Evolutionary conservation across 2,888 invertebrate species (phyloP), one percentile per base, ranked within the genome.

Genomic region (Brenthis daphne): DNA sequence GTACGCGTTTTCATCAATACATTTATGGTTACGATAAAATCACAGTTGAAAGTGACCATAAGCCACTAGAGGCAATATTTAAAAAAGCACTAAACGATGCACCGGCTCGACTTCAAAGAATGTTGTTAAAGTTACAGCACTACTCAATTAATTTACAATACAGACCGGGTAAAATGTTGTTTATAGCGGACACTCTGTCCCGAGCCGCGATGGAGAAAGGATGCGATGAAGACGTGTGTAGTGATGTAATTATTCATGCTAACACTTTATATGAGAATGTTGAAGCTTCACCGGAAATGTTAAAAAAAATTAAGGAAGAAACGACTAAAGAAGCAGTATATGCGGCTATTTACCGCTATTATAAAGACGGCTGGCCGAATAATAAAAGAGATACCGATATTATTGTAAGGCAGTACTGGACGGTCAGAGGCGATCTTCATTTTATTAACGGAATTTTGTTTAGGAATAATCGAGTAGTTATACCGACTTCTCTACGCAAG

Each of bases 21-120:
- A 64, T 74, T 43, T 73, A 50, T 29, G 73, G 74, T 12, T 37
- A 37, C 37, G 37, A 37, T 37, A 37, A 68, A 12, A 64, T 74
- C 4, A 48, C 50, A 2, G 65, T 68, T 11, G 65, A 75, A 64
- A 57, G 64, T 3, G 71, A 73, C 33, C 73, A 73, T 47, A 69
- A 69, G 29, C 73, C 71, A 0, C 55, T 73, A 14, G 68, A 69
- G 50, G 37, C 37, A 12, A 57, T 73, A 12, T 69, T 71, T 65
- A 70, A 67, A 63, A 69, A 73, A 50, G 24, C 67, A 12, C 54
- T 73, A 37, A 65, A 29, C 24, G 48, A 51, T 53, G 20, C n/a
- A 13, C 61, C 61, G 29, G n/a, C 53, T n/a, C 20, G 61, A 54
- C 16, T 60, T 50, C 58, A 58, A 20, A 43, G 33, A 3, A 14